phyloP scores from a whole-genome alignment of 2,113 vertebrate species.

The Rhea pennata region DNA sequence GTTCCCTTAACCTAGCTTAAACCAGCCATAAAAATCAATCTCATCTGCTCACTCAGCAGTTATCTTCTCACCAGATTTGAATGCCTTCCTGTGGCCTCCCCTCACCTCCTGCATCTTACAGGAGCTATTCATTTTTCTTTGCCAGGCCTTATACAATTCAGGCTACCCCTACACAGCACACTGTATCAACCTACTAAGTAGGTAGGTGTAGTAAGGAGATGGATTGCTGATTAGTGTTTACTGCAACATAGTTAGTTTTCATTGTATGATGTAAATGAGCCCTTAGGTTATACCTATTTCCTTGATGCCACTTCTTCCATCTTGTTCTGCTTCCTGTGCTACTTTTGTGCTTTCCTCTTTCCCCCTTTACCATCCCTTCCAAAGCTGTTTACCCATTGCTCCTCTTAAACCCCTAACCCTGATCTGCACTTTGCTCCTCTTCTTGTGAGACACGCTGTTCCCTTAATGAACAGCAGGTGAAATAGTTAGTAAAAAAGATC shows the following conservation, averaged over 20 bases:
- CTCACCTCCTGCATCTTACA: not conserved
- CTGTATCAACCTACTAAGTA: not conserved
- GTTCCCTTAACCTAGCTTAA: not conserved
- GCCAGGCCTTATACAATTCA: not conserved
- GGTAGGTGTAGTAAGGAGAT: not conserved
- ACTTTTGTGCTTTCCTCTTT: not conserved
- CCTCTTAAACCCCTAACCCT: not conserved
- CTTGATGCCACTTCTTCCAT: not conserved
- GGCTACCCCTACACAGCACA: not conserved
- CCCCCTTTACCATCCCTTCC: not conserved
- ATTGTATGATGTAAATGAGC: not conserved
- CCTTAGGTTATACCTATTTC: not conserved
- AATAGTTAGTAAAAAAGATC: not conserved
- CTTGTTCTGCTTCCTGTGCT: not conserved
- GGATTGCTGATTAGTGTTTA: not conserved
- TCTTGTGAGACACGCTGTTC: not conserved
- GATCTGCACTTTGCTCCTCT: not conserved
- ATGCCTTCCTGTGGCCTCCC: not conserved
- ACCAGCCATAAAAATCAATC: not conserved
- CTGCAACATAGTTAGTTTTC: not conserved
- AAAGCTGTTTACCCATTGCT: not conserved
- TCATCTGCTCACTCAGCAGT: not conserved
- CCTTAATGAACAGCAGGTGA: not conserved
- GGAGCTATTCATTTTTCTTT: not conserved
- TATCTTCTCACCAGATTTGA: not conserved